These are phyloP conservation scores for Caracal caracal DNA, from an alignment of 2,113 vertebrate species.

Conservation along the genomic window DNA sequence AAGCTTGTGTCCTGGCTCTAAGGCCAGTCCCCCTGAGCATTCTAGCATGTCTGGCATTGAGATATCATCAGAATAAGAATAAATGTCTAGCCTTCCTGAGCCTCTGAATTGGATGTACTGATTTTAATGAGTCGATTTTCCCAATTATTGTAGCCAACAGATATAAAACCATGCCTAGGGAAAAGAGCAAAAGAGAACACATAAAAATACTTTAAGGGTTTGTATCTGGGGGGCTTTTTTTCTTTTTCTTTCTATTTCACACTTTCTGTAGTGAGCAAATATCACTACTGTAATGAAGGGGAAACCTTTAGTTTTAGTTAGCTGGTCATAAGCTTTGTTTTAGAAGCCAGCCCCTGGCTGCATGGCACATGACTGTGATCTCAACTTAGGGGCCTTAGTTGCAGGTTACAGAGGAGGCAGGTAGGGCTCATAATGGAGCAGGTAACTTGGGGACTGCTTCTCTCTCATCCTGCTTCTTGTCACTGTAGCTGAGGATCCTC, in stretches of 20 bases:
- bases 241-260: not conserved
- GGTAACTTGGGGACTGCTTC: rapidly evolving
- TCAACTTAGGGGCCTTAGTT: not conserved
- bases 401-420: not conserved
- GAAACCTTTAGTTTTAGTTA: not conserved
- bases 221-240: not conserved
- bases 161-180: not conserved
- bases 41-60: not conserved
- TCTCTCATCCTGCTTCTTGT: not conserved
- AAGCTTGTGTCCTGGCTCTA: too few species aligned
- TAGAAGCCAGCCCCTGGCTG: not conserved
- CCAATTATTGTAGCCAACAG: not conserved
- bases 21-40: not conserved
- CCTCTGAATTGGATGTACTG: not conserved
- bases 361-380: not conserved
- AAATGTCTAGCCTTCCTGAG: not conserved
- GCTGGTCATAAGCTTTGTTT: not conserved
- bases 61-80: not conserved
- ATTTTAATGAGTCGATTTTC: not conserved
- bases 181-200: not conserved
- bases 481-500: slow-evolving; percentile 90
- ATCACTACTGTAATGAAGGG: not conserved
- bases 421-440: not conserved
- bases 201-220: not conserved
- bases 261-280: not conserved